Percentiles rank a stretch among this genome's conserved stretches.
Evolutionary conservation across 2,888 invertebrate species (phyloP).

Genomic region (Salticus scenicus): DNA sequence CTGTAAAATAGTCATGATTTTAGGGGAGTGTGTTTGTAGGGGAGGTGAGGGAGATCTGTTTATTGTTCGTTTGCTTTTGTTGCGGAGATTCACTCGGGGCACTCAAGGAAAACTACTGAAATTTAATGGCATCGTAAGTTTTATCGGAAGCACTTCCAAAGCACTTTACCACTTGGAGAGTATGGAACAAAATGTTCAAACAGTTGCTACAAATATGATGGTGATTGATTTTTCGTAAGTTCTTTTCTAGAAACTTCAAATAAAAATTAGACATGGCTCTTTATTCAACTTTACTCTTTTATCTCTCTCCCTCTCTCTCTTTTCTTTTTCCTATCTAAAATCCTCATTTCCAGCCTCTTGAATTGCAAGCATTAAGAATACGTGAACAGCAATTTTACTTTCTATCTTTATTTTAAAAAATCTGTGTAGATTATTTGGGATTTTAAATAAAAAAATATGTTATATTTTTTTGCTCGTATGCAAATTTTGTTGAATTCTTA

Average conservation of each 20-base stretch:
- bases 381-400: no score
- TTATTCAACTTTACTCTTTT: no score
- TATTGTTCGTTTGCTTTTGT: conserved; percentile 8
- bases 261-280: neutral
- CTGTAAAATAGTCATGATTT: conserved; percentile 9
- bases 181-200: neutral
- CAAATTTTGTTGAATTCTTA: no score
- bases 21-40: neutral
- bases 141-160: conserved; percentile 13
- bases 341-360: no score
- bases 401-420: no score
- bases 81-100: neutral
- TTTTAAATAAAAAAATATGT: no score
- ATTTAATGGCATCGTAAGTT: neutral
- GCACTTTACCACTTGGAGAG: neutral
- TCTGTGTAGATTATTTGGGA: no score
- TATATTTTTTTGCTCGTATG: no score
- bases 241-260: neutral
- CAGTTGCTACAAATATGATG: neutral
- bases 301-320: no score
- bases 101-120: conserved; percentile 6
- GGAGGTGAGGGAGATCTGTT: neutral
- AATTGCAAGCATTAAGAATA: no score
- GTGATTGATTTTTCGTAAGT: neutral
- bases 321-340: no score